These are phyloP conservation scores for Arnoldichthys spilopterus DNA, from an alignment of 2,797 vertebrate species.

Conservation along the genomic window DNA sequence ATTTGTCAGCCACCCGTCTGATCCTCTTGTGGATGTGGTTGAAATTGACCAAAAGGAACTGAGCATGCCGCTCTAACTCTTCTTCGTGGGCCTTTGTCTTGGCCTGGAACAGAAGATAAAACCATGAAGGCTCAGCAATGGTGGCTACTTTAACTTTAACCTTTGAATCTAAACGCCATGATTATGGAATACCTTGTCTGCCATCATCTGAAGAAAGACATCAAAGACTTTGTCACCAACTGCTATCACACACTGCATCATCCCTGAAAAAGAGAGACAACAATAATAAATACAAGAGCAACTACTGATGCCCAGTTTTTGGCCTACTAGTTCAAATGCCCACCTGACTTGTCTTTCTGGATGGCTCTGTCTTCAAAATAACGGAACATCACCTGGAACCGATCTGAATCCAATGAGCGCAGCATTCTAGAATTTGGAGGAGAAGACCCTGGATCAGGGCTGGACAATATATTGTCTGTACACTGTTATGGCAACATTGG, in stretches of 20 bases:
- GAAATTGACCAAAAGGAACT: slow-evolving; percentile 95
- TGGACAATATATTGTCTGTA: no score
- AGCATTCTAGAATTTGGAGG: slow-evolving; percentile 79
- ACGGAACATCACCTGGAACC: slow-evolving; percentile 98
- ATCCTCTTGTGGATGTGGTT: slow-evolving; percentile 99
- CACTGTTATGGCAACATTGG: no score
- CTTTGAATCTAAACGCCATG: neutral
- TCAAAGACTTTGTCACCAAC: slow-evolving; percentile 98
- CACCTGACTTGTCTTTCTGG: slow-evolving; percentile 98
- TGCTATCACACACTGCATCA: slow-evolving; percentile 98
- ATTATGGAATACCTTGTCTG: slow-evolving; percentile 86
- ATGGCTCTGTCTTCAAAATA: slow-evolving; percentile 98
- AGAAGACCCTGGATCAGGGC: neutral
- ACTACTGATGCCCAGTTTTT: neutral
- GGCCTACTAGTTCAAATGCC: slow-evolving; percentile 18
- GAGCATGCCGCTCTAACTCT: slow-evolving; percentile 93
- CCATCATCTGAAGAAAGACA: slow-evolving; percentile 98
- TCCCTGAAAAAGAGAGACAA: slow-evolving; percentile 77
- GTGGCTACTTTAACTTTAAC: neutral
- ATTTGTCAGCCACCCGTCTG: slow-evolving; percentile 96
- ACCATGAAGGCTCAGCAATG: neutral
- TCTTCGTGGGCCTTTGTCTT: slow-evolving; percentile 98
- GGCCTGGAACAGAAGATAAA: slow-evolving; percentile 72
- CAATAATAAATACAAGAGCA: neutral
- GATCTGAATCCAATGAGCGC: slow-evolving; percentile 88